These are phyloP conservation scores for Rhabdophis nuchalis DNA, from an alignment of 2,797 vertebrate genomes.

Conservation along the genomic window DNA sequence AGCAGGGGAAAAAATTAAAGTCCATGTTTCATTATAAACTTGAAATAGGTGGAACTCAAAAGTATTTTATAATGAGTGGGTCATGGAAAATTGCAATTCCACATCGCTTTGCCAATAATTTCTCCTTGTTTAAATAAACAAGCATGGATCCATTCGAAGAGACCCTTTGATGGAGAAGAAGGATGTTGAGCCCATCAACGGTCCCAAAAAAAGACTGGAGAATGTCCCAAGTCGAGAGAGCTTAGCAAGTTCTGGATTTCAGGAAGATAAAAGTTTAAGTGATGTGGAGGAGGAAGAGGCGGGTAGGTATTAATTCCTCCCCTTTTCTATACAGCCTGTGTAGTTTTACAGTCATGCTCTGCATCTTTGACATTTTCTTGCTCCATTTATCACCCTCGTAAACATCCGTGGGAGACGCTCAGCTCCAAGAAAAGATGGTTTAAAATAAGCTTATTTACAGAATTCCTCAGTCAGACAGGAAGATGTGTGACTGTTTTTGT, in stretches of 20 bases:
- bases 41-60: background rate
- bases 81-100: background rate
- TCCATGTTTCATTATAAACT: background rate
- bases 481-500: conserved; percentile 61
- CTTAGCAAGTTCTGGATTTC: conserved; percentile 71
- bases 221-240: conserved; percentile 72
- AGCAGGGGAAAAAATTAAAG: background rate
- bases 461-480: conserved; percentile 71
- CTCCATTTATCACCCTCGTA: conserved; percentile 73
- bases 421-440: conserved; percentile 70
- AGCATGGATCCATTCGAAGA: conserved; percentile 63
- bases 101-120: background rate
- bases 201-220: conserved; percentile 60
- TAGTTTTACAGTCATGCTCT: conserved; percentile 70
- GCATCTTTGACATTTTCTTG: conserved; percentile 72
- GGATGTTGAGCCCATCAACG: conserved; percentile 55
- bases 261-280: conserved; percentile 74
- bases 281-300: conserved; percentile 73
- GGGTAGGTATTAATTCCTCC: conserved; percentile 76
- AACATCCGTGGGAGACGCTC: conserved; percentile 74
- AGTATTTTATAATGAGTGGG: background rate
- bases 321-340: conserved; percentile 58
- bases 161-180: conserved; percentile 62
- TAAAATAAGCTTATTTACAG: conserved; percentile 73
- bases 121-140: conserved; percentile 36